Conservation (phyloP, 2,888 invertebrate genomes). For the Hydriomena furcata region DNA sequence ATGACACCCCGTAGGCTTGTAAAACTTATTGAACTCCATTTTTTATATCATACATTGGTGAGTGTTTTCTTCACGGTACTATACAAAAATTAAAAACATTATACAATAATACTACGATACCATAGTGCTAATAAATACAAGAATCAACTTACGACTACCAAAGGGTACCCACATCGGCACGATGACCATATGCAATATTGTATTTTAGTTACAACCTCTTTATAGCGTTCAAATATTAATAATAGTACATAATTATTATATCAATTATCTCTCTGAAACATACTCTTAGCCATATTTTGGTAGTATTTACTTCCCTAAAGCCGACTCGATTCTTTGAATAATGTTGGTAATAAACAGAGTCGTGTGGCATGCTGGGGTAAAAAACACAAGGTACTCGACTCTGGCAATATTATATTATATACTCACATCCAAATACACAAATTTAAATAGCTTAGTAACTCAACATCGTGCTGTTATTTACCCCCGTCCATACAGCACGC, state of each 20-base stretch:
- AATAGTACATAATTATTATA: constrained; percentile 67
- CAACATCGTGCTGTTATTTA: constrained; percentile 9
- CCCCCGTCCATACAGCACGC: constrained; percentile 4
- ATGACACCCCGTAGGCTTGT: constrained; percentile 60
- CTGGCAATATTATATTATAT: constrained; percentile 8
- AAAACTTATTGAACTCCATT: constrained; percentile 67
- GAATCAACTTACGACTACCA: constrained; percentile 77
- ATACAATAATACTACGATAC: constrained; percentile 77
- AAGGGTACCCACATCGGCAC: constrained; percentile 60
- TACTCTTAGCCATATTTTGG: constrained; percentile 45
- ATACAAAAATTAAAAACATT: constrained; percentile 84
- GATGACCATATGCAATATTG: constrained; percentile 58
- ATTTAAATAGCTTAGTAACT: constrained; percentile 16
- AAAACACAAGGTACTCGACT: constrained; percentile 23
- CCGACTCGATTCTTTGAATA: constrained; percentile 6
- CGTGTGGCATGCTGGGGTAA: constrained; percentile 10
- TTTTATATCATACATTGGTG: constrained; percentile 74
- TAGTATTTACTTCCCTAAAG: constrained; percentile 23
- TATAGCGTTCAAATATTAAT: constrained; percentile 73
- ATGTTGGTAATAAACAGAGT: background rate
- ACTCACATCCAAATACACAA: constrained; percentile 21
- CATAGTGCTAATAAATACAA: constrained; percentile 78
- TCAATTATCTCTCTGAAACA: constrained; percentile 67
- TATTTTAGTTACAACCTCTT: constrained; percentile 80
- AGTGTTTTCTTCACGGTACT: constrained; percentile 66